These are phyloP conservation scores for Anoura caudifer DNA, from an alignment of 2,113 vertebrate species.

Conservation along the genomic window DNA sequence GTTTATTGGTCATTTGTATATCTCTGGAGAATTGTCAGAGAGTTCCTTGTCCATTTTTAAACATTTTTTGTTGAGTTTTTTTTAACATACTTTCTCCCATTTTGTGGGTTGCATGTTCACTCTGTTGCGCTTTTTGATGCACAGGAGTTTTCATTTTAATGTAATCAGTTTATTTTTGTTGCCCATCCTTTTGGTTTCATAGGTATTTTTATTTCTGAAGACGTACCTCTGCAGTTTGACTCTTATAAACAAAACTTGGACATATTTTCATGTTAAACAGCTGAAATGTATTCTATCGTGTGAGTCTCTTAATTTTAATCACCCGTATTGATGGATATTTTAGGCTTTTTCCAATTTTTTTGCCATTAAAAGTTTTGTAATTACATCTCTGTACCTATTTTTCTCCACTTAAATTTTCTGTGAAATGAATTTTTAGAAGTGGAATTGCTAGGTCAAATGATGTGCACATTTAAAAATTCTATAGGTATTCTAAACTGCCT, in stretches of 20 bases:
- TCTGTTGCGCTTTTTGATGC: neutral
- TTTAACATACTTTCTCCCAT: neutral
- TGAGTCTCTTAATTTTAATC: neutral
- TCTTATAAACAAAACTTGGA: neutral
- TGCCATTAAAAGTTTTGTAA: neutral
- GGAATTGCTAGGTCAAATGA: neutral
- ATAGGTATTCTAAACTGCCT: neutral
- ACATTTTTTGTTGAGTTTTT: neutral
- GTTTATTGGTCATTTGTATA: neutral
- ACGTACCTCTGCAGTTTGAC: neutral
- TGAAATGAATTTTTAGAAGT: slow-evolving; percentile 1
- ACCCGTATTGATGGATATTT: neutral
- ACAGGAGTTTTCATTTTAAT: neutral
- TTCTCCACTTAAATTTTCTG: neutral
- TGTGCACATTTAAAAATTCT: neutral
- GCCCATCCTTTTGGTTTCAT: neutral
- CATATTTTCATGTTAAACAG: neutral
- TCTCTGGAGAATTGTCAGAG: neutral
- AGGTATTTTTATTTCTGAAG: neutral
- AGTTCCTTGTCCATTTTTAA: neutral
- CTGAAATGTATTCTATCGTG: neutral
- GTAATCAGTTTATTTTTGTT: neutral
- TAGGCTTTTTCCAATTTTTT: neutral
- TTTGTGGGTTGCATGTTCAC: neutral
- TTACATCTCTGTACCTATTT: neutral